Conservation (phyloP, 2,888 invertebrate species). For the Lypha dubia region DNA sequence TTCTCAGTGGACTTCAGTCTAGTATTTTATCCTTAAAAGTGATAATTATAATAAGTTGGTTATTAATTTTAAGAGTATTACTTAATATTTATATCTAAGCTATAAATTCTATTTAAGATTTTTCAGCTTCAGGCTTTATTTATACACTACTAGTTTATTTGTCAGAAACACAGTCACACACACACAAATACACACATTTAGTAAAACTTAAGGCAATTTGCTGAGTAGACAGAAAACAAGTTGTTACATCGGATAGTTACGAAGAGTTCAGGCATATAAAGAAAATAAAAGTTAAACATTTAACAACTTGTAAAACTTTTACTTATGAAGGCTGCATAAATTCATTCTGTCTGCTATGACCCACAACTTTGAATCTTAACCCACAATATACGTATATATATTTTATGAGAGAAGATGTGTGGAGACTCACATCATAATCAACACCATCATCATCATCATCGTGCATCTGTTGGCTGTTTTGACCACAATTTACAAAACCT, state of each 20-base stretch:
- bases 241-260: not conserved
- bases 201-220: not conserved
- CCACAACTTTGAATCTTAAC: constrained; percentile 7
- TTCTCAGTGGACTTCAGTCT: not conserved
- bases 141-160: not conserved
- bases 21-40: not conserved
- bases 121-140: not conserved
- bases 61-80: constrained; percentile 20
- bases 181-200: no score
- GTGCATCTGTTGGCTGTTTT: constrained; percentile 51
- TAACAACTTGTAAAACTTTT: constrained; percentile 30
- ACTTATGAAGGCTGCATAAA: constrained; percentile 11
- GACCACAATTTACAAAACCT: constrained; percentile 72
- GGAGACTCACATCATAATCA: not conserved
- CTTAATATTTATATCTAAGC: not conserved
- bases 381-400: constrained; percentile 4
- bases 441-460: no score
- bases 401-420: not conserved
- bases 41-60: constrained; percentile 6
- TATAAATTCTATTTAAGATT: constrained; percentile 2
- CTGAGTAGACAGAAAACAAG: not conserved
- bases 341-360: constrained; percentile 5
- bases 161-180: no score
- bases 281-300: constrained; percentile 29
- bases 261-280: not conserved